phyloP scores from a whole-genome alignment of 1,140 invertebrate genomes.

The Cydia strobilella region DNA sequence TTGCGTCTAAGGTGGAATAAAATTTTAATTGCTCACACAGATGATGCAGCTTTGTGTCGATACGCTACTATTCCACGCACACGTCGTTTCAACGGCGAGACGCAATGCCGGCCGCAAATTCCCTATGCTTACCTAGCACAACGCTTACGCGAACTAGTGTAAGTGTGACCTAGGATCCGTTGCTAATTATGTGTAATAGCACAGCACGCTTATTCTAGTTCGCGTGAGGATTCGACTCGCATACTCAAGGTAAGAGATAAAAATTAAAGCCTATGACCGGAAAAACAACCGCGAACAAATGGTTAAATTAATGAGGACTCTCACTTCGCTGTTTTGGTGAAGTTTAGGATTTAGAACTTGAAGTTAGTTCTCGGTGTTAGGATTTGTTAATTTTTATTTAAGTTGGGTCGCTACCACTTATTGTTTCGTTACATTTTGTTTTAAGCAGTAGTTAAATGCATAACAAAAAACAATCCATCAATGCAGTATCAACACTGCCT shows the following conservation, averaged over 20 bases:
- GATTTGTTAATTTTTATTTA: background rate
- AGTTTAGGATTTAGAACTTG: constrained; percentile 41
- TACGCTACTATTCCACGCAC: constrained; percentile 46
- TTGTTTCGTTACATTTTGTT: background rate
- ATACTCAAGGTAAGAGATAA: background rate
- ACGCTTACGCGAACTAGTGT: background rate
- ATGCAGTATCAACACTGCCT: no score
- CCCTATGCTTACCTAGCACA: background rate
- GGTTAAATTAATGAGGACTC: constrained; percentile 69
- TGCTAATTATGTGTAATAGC: background rate
- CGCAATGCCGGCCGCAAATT: constrained; percentile 42
- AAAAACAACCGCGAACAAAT: constrained; percentile 71
- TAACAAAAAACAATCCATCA: background rate
- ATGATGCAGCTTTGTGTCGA: constrained; percentile 47
- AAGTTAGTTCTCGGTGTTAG: background rate
- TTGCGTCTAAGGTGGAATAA: constrained; percentile 76
- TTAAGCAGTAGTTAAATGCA: background rate
- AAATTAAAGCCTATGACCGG: constrained; percentile 50
- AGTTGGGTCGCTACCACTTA: constrained; percentile 4
- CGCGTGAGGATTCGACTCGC: background rate
- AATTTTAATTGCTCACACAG: constrained; percentile 78
- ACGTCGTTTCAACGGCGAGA: constrained; percentile 60
- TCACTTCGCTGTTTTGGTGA: constrained; percentile 46
- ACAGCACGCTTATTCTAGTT: constrained; percentile 30
- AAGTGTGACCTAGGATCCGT: background rate